Evolutionary conservation across 2,797 vertebrate genomes (phyloP).

Genomic region (Thalassophryne amazonica): DNA sequence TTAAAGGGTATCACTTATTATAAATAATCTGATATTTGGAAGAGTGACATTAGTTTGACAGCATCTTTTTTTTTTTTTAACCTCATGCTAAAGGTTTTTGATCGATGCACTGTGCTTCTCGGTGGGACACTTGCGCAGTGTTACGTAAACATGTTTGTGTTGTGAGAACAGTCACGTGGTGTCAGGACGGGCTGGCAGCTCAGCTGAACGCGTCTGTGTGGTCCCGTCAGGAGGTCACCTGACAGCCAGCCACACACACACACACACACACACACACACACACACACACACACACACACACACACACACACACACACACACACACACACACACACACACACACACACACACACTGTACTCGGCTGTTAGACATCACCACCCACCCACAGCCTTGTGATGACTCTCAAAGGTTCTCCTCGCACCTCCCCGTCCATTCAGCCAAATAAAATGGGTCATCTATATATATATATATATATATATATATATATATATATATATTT

Average conservation of each 20-base stretch:
- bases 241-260: constrained; percentile 71
- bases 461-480: no score
- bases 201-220: constrained; percentile 55
- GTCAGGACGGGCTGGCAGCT: constrained; percentile 50
- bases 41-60: no score
- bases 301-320: constrained; percentile 62
- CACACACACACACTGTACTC: constrained; percentile 36
- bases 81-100: no score
- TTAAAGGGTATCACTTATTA: no score
- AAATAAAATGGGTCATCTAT: constrained; percentile 55
- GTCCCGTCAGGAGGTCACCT: constrained; percentile 63
- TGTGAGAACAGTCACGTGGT: constrained; percentile 64
- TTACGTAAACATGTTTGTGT: constrained; percentile 64
- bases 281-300: constrained; percentile 59
- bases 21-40: no score
- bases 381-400: constrained; percentile 60
- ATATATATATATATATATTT: no score
- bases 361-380: constrained; percentile 44
- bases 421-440: constrained; percentile 52
- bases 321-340: constrained; percentile 64
- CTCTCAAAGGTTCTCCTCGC: constrained; percentile 50
- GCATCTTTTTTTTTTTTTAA: no score
- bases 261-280: constrained; percentile 51
- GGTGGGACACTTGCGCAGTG: no score
- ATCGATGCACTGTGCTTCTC: no score